These are phyloP conservation scores for Pteronotus mesoamericanus DNA, from an alignment of 2,797 vertebrate species.

Conservation along the genomic window DNA sequence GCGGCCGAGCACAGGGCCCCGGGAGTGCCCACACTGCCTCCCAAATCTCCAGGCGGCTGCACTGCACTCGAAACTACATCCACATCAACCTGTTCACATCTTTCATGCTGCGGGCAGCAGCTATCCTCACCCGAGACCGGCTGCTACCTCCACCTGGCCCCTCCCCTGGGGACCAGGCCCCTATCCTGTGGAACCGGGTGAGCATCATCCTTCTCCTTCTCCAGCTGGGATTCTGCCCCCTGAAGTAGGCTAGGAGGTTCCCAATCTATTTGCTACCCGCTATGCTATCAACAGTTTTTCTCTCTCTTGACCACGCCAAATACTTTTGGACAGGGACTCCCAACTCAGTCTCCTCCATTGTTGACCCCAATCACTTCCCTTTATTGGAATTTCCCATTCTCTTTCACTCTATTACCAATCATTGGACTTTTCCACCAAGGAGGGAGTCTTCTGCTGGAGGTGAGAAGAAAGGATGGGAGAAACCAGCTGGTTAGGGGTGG, in stretches of 20 bases:
- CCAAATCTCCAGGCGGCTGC: slow-evolving; percentile 84
- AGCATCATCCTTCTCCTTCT: background rate
- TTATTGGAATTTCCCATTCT: background rate
- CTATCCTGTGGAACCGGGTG: slow-evolving; percentile 74
- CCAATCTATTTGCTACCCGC: background rate
- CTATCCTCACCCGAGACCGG: slow-evolving; percentile 90
- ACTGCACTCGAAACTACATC: slow-evolving; percentile 93
- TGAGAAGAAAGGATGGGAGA: background rate
- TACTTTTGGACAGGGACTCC: background rate
- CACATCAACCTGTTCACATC: slow-evolving; percentile 95
- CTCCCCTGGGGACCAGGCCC: slow-evolving; percentile 50
- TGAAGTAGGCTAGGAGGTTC: background rate
- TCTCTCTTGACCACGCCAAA: background rate
- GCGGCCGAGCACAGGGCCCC: background rate
- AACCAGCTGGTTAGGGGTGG: background rate
- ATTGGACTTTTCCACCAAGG: background rate
- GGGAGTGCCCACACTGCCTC: background rate
- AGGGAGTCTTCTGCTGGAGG: background rate
- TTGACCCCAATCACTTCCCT: accelerated
- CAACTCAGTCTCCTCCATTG: background rate
- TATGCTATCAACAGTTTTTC: background rate
- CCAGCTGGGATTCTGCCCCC: background rate
- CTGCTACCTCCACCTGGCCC: slow-evolving; percentile 76
- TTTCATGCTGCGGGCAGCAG: slow-evolving; percentile 88
- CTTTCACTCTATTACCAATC: background rate